Conservation (phyloP, 2,797 vertebrate species). For the Apogon hyalosoma region DNA sequence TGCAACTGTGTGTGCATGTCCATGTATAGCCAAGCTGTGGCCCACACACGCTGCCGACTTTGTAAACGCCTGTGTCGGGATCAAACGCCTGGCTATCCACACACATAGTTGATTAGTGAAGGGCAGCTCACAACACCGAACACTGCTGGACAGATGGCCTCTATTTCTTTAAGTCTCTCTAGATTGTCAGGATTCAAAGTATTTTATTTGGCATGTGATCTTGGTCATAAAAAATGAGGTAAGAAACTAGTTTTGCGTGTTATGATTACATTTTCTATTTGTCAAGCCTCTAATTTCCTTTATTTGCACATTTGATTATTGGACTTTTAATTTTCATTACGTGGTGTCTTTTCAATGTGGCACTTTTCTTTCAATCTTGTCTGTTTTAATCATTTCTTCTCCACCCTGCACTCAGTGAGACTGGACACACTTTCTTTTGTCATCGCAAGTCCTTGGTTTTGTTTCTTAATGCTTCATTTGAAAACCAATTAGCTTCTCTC, state of each 20-base stretch:
- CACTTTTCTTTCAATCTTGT: conserved; percentile 36
- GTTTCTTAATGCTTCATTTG: conserved; percentile 71
- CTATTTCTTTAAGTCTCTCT: conserved; percentile 45
- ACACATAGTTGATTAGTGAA: conserved; percentile 78
- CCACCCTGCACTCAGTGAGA: conserved; percentile 14
- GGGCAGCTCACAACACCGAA: conserved; percentile 55
- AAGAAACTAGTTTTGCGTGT: neutral
- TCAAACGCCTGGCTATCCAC: conserved; percentile 74
- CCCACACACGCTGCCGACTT: conserved; percentile 81
- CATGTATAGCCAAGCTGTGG: conserved; percentile 57
- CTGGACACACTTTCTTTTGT: conserved; percentile 56
- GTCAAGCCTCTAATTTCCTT: conserved; percentile 1
- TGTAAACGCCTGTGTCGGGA: conserved; percentile 73
- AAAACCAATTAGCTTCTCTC: conserved; percentile 74
- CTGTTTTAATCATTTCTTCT: conserved; percentile 42
- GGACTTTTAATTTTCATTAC: conserved; percentile 25
- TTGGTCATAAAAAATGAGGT: conserved; percentile 19
- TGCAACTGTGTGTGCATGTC: conserved; percentile 30
- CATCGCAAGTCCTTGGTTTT: conserved; percentile 59
- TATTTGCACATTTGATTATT: conserved; percentile 28
- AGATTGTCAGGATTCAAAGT: conserved; percentile 20
- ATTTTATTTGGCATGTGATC: conserved; percentile 45
- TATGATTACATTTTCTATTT: neutral
- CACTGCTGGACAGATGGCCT: conserved; percentile 65
- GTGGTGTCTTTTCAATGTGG: conserved; percentile 18